Conservation (phyloP, 2,113 vertebrate genomes). For the Dipodomys merriami region DNA sequence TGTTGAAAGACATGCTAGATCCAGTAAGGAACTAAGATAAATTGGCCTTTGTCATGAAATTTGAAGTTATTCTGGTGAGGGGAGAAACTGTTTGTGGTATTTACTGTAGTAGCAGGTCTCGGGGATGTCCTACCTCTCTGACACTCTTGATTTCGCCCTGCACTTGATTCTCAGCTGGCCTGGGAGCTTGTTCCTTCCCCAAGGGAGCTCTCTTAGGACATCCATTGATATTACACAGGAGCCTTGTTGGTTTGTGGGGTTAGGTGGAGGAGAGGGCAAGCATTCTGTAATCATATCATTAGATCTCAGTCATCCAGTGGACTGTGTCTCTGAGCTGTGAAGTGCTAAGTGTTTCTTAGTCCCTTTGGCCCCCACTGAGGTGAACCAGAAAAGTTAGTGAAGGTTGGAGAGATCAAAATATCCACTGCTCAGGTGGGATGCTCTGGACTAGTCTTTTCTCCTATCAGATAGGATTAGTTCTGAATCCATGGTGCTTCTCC, state of each 20-base stretch:
- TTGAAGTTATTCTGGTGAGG: neutral
- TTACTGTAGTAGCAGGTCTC: neutral
- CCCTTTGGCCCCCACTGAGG: no score
- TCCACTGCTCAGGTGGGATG: neutral
- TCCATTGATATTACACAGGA: neutral
- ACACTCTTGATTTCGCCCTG: no score
- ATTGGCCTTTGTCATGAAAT: neutral
- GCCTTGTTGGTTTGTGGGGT: no score
- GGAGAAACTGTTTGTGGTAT: neutral
- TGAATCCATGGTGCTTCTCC: neutral
- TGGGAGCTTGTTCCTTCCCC: neutral
- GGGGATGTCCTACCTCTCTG: neutral
- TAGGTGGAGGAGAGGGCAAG: neutral
- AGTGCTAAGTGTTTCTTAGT: neutral
- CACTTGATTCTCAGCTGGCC: neutral
- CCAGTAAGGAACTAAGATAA: neutral
- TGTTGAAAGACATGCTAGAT: neutral
- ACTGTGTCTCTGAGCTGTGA: neutral
- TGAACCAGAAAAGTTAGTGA: neutral
- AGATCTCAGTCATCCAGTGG: neutral
- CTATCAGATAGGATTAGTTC: neutral
- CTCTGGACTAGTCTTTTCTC: neutral
- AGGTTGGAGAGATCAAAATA: neutral
- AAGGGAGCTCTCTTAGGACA: neutral
- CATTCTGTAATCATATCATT: neutral